phyloP scores from a whole-genome alignment of 2,888 invertebrate species.

The Vandiemenella viatica region DNA sequence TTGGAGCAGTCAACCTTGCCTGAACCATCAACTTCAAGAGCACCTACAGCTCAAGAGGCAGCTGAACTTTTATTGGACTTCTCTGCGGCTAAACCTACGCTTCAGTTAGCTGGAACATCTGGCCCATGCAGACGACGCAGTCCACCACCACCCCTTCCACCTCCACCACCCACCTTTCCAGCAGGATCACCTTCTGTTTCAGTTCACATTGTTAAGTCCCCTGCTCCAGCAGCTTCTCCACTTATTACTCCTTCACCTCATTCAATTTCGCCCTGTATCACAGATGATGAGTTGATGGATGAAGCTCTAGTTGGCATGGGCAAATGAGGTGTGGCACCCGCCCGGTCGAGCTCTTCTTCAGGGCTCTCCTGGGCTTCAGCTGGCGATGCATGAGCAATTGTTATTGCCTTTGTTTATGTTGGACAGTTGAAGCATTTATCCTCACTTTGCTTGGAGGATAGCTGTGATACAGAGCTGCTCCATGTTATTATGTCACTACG shows the following conservation, averaged over 20 bases:
- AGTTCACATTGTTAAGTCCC: constrained; percentile 61
- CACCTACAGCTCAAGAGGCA: constrained; percentile 39
- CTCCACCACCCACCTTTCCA: constrained; percentile 24
- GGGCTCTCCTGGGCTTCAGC: no score
- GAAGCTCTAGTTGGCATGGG: constrained; percentile 67
- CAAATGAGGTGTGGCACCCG: constrained; percentile 34
- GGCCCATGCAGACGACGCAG: constrained; percentile 28
- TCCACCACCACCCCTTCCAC: constrained; percentile 29
- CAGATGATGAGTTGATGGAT: constrained; percentile 83
- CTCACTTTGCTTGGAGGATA: no score
- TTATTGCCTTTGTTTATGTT: no score
- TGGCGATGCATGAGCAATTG: no score
- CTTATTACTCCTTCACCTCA: constrained; percentile 47
- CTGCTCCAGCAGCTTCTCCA: constrained; percentile 34
- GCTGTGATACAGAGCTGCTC: no score
- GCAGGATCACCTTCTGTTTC: constrained; percentile 45
- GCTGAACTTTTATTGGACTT: constrained; percentile 52
- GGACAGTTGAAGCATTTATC: no score
- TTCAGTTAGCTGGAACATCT: constrained; percentile 31
- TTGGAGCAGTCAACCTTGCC: no score
- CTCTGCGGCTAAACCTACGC: constrained; percentile 38
- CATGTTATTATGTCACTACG: no score
- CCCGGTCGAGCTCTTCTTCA: no score
- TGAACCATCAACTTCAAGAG: no score
- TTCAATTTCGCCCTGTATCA: constrained; percentile 56